Percentiles rank a stretch among this genome's conserved stretches.
Evolutionary conservation across 2,888 invertebrate genomes (phyloP).

Genomic region (Eupithecia subumbrata): DNA sequence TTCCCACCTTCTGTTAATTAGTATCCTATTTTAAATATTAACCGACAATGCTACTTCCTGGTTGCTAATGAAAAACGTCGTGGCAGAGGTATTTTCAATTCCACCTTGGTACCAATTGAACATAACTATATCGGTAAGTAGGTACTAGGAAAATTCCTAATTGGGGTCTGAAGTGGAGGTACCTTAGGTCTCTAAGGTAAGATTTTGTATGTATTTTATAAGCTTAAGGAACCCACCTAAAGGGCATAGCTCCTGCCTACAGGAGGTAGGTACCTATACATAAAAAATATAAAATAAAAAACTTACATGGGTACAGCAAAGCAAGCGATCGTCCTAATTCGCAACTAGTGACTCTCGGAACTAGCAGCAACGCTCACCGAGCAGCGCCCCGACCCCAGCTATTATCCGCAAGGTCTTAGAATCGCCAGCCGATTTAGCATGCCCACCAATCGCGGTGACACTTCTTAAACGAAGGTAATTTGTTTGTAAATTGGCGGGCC

Average conservation of each 20-base stretch:
- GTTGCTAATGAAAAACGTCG: not conserved
- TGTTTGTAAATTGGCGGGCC: constrained; percentile 82
- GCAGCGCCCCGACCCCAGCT: constrained; percentile 68
- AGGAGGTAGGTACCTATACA: not conserved
- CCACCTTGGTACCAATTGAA: constrained; percentile 1
- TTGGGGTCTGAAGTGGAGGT: not conserved
- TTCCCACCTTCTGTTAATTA: no score
- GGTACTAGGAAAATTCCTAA: not conserved
- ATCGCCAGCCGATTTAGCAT: constrained; percentile 82
- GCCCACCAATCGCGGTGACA: constrained; percentile 82
- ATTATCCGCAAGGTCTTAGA: constrained; percentile 81
- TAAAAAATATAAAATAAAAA: constrained; percentile 38
- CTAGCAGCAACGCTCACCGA: constrained; percentile 56
- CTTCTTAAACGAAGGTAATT: constrained; percentile 84
- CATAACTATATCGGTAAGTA: not conserved
- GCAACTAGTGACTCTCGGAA: constrained; percentile 58
- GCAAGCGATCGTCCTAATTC: constrained; percentile 58
- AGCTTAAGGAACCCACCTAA: not conserved
- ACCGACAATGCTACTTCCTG: not conserved
- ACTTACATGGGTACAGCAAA: constrained; percentile 54
- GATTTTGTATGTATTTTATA: not conserved
- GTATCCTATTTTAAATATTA: not conserved
- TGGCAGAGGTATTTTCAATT: not conserved
- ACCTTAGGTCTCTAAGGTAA: not conserved
- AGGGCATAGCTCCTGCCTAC: not conserved